Percentiles rank a stretch among this genome's conserved stretches.
Conservation (phyloP, 2,888 invertebrate species). For the Drosophila rellima region DNA sequence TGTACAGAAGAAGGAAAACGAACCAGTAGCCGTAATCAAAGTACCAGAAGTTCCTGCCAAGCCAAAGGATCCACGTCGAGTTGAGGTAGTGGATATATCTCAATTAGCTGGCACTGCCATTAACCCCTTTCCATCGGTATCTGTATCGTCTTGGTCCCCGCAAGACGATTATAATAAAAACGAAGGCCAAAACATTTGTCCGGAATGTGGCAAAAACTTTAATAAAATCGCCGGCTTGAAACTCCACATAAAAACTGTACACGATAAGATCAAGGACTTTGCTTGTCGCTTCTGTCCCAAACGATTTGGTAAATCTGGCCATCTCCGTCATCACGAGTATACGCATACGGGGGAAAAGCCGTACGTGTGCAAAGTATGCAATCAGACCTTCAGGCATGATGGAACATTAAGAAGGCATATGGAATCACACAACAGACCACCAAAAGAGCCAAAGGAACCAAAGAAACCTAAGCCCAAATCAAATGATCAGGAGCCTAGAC, state of each 20-base stretch:
- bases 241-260: constrained; percentile 83
- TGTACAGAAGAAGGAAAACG: neutral
- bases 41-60: neutral
- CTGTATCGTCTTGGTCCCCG: constrained; percentile 81
- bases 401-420: constrained; percentile 82
- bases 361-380: constrained; percentile 79
- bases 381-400: constrained; percentile 82
- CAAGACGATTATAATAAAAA: constrained; percentile 83
- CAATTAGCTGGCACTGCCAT: constrained; percentile 81
- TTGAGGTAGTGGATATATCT: constrained; percentile 73
- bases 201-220: constrained; percentile 83
- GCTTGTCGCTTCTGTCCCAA: constrained; percentile 83
- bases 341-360: constrained; percentile 85
- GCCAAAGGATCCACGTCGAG: constrained; percentile 44
- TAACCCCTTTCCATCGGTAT: constrained; percentile 81
- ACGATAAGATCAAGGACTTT: constrained; percentile 84
- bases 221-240: constrained; percentile 82
- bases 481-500: constrained; percentile 2
- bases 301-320: constrained; percentile 83
- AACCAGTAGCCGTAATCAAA: neutral
- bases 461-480: constrained; percentile 12
- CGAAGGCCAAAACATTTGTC: constrained; percentile 84
- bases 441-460: constrained; percentile 41
- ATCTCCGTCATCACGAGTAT: constrained; percentile 84
- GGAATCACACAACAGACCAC: constrained; percentile 77